A percentile compares a stretch with the other conserved stretches of the same genome.
These are phyloP conservation scores for Drosophila nigrodunni DNA, from an alignment of 1,140 invertebrate genomes.

Conservation along the genomic window DNA sequence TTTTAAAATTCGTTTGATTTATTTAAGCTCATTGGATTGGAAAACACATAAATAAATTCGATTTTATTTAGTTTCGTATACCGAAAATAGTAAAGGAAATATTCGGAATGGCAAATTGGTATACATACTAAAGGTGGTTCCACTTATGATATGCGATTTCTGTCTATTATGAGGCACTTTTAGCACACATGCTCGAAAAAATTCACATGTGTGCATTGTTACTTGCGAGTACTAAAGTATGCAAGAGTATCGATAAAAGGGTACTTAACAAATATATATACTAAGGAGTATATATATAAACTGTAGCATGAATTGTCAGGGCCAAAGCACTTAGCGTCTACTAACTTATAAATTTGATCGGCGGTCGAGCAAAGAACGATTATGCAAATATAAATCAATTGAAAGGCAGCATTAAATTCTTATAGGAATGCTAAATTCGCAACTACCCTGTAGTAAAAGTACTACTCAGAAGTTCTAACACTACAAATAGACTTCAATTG, in stretches of 20 bases:
- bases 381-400: slow-evolving; percentile 80
- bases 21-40: background rate
- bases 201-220: background rate
- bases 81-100: background rate
- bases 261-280: slow-evolving; percentile 13
- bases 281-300: background rate
- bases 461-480: background rate
- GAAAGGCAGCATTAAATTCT: slow-evolving; percentile 37
- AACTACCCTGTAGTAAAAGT: background rate
- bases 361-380: slow-evolving; percentile 61
- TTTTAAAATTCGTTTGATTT: background rate
- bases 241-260: slow-evolving; percentile 37
- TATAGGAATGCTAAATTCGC: background rate
- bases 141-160: slow-evolving; percentile 24
- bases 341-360: slow-evolving; percentile 63
- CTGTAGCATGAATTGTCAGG: slow-evolving; percentile 34
- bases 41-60: background rate
- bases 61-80: background rate
- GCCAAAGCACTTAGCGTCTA: slow-evolving; percentile 57
- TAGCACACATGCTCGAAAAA: slow-evolving; percentile 42
- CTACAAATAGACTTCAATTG: background rate
- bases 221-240: slow-evolving; percentile 13
- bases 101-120: background rate
- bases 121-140: background rate
- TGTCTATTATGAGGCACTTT: slow-evolving; percentile 36